Percentiles rank a stretch among this genome's conserved stretches.
Conservation (phyloP, 2,797 vertebrate genomes). For the Sebastolobus altivelis region DNA sequence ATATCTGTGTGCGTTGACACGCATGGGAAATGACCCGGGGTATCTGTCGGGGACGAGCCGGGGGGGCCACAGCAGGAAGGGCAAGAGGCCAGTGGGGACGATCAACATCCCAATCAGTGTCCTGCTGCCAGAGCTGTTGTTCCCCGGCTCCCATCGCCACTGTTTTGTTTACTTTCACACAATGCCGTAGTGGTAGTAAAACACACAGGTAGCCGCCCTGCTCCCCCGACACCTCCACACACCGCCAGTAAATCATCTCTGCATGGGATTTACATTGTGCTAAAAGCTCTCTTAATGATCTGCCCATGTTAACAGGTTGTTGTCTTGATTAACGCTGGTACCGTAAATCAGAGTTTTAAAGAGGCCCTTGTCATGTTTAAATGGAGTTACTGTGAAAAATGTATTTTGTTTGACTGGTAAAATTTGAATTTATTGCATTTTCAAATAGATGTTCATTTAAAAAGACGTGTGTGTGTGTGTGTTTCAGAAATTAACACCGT, state of each 20-base stretch:
- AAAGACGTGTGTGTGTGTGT: background rate
- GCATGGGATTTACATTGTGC: slow-evolving; percentile 52
- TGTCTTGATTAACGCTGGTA: slow-evolving; percentile 27
- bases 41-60: slow-evolving; percentile 68
- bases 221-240: slow-evolving; percentile 52
- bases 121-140: slow-evolving; percentile 67
- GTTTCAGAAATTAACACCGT: background rate
- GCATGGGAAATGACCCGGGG: slow-evolving; percentile 74
- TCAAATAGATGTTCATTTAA: background rate
- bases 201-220: slow-evolving; percentile 54
- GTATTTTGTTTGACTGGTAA: background rate
- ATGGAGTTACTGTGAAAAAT: background rate
- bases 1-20: slow-evolving; percentile 67
- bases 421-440: background rate
- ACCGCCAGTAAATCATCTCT: slow-evolving; percentile 63
- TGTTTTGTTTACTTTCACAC: slow-evolving; percentile 73
- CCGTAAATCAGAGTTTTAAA: slow-evolving; percentile 43
- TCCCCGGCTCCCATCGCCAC: slow-evolving; percentile 48
- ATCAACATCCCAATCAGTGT: slow-evolving; percentile 74
- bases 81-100: slow-evolving; percentile 74
- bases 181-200: slow-evolving; percentile 60
- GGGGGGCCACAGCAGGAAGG: slow-evolving; percentile 79
- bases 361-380: slow-evolving; percentile 8
- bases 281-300: slow-evolving; percentile 57
- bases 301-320: slow-evolving; percentile 41